Percentiles rank a stretch among this genome's conserved stretches.
Conservation (phyloP, 2,888 invertebrate species). For the Amorpha juglandis region DNA sequence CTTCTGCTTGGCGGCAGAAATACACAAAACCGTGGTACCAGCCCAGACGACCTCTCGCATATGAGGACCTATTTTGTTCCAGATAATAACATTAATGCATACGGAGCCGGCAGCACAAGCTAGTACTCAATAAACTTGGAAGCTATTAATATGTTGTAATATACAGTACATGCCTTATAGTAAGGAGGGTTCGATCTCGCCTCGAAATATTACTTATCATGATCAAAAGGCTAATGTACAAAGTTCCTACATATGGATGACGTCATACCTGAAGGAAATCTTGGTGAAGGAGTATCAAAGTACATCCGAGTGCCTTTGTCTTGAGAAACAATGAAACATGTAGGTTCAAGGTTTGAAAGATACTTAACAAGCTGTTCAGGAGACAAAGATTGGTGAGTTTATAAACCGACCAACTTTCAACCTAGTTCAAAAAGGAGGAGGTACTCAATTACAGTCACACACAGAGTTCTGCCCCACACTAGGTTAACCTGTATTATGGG, state of each 20-base stretch:
- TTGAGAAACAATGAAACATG: constrained; percentile 8
- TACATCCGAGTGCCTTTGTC: constrained; percentile 15
- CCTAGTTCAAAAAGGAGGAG: no score
- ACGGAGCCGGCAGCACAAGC: neutral
- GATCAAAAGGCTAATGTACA: constrained; percentile 13
- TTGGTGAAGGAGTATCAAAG: constrained; percentile 16
- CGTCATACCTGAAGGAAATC: constrained; percentile 18
- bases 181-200: neutral
- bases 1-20: no score
- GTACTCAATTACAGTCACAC: no score
- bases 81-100: no score
- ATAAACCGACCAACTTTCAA: no score
- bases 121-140: neutral
- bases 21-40: no score
- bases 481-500: no score
- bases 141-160: constrained; percentile 1
- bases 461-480: no score
- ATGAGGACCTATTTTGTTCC: no score
- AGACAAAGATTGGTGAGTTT: no score
- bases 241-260: neutral
- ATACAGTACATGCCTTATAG: neutral
- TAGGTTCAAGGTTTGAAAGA: constrained; percentile 12
- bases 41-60: no score
- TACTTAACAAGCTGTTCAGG: neutral
- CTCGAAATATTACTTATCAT: constrained; percentile 10